Conservation (phyloP, 2,113 vertebrate species). For the Sapajus apella region DNA sequence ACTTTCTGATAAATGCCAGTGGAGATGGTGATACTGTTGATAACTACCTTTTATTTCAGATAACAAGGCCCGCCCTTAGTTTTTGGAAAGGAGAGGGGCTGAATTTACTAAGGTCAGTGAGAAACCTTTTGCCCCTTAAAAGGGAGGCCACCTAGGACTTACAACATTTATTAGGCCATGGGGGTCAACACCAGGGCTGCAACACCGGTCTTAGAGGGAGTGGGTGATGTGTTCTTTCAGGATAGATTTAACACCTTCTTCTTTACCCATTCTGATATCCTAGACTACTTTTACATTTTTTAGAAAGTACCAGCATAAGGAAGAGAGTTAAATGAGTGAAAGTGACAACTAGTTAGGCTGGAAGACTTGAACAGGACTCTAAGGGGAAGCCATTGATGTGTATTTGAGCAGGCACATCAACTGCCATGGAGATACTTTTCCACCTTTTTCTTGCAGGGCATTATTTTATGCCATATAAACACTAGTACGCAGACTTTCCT, state of each 20-base stretch:
- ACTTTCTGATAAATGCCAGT: neutral
- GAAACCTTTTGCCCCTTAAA: neutral
- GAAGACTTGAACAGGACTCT: neutral
- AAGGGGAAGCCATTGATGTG: neutral
- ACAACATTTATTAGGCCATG: neutral
- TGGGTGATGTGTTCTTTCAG: neutral
- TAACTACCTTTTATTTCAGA: neutral
- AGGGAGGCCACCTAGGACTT: neutral
- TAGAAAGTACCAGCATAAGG: neutral
- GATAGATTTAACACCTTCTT: neutral
- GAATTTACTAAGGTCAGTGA: neutral
- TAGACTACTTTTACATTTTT: slow-evolving; percentile 27
- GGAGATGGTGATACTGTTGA: neutral
- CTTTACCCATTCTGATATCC: neutral
- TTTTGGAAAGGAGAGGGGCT: neutral
- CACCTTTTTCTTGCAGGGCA: neutral
- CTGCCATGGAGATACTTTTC: neutral
- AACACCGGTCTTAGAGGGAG: neutral
- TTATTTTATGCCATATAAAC: neutral
- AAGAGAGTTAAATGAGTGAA: neutral
- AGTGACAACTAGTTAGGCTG: neutral
- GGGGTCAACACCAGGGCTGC: neutral
- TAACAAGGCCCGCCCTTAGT: neutral
- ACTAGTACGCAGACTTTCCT: neutral
- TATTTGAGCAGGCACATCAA: neutral